Evolutionary conservation across 2,113 vertebrate species (phyloP).

Genomic region (Cynocephalus volans): DNA sequence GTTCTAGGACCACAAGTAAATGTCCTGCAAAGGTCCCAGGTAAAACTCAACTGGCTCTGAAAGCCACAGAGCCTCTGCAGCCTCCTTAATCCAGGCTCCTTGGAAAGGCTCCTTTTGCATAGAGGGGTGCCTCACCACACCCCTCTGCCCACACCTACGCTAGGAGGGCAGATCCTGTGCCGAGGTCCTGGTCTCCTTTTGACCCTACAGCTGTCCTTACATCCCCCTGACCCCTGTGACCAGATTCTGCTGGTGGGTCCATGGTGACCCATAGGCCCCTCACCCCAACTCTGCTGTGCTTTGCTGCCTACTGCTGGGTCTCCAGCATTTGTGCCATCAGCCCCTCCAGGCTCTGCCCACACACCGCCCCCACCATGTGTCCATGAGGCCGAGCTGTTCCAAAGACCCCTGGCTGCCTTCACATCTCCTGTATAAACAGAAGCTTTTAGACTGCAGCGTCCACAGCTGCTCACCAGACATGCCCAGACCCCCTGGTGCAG

Average conservation of each 20-base stretch:
- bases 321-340: neutral
- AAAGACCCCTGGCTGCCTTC: neutral
- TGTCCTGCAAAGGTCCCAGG: neutral
- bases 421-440: neutral
- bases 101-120: neutral
- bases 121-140: neutral
- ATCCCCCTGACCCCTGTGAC: neutral
- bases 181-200: neutral
- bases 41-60: neutral
- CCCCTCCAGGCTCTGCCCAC: neutral
- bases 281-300: neutral
- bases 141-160: too few relatives aligned
- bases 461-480: neutral
- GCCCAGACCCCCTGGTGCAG: neutral
- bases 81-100: neutral
- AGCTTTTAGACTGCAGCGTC: neutral
- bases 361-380: neutral
- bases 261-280: too few relatives aligned
- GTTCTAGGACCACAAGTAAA: neutral
- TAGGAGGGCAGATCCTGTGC: neutral
- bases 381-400: neutral
- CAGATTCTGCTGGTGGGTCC: neutral
- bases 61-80: neutral
- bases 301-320: neutral
- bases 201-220: neutral